phyloP scores from a whole-genome alignment of 2,888 invertebrate species.

The Mystacides longicornis region DNA sequence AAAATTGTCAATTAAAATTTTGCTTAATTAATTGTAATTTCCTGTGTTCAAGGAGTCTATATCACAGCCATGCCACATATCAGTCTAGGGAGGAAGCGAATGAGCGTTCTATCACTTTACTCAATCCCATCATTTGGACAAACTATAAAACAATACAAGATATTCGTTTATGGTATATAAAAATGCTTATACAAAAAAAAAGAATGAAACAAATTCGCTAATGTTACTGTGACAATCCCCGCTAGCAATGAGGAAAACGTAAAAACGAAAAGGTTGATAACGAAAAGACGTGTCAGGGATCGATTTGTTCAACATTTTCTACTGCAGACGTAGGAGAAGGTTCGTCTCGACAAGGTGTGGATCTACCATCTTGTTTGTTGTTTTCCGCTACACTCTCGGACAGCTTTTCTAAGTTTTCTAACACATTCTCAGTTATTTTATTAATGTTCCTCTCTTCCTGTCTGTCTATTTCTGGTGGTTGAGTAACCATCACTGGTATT shows the following conservation, averaged over 20 bases:
- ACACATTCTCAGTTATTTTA: too few relatives aligned
- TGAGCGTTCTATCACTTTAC: constrained; percentile 3
- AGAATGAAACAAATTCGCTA: too few relatives aligned
- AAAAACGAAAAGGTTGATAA: constrained; percentile 19
- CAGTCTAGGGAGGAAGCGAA: neutral
- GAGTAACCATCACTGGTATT: too few relatives aligned
- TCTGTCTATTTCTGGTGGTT: too few relatives aligned
- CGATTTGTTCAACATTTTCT: constrained; percentile 5
- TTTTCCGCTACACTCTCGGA: neutral
- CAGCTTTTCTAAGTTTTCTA: too few relatives aligned
- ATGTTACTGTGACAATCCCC: constrained; percentile 18
- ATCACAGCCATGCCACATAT: constrained; percentile 23
- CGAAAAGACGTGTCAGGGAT: constrained; percentile 21
- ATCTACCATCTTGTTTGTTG: constrained; percentile 20
- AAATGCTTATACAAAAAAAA: neutral
- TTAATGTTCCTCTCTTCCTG: too few relatives aligned
- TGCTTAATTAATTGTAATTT: constrained; percentile 3
- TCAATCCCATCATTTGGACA: constrained; percentile 5
- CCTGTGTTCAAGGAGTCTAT: constrained; percentile 22
- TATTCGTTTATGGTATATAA: neutral
- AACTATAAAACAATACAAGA: neutral
- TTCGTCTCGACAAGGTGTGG: constrained; percentile 23
- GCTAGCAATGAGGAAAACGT: constrained; percentile 14
- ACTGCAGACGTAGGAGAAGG: constrained; percentile 7
- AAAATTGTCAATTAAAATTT: neutral